Conservation (phyloP, 1,140 invertebrate species). For the Idris sp. region DNA sequence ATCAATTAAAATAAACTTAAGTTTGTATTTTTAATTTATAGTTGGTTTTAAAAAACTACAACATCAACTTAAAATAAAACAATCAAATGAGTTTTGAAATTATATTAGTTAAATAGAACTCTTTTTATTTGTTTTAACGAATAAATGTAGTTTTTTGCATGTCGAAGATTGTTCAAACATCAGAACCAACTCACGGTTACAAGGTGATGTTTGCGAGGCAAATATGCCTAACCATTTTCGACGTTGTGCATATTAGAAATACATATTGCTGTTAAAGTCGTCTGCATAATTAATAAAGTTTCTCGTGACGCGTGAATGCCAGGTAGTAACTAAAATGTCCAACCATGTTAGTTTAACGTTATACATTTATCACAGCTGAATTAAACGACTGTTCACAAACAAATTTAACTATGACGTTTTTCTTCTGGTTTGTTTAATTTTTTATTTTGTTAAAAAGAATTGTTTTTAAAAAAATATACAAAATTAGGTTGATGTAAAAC, state of each 20-base stretch:
- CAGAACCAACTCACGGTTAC: constrained; percentile 22
- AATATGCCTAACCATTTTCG: constrained; percentile 42
- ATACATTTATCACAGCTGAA: constrained; percentile 18
- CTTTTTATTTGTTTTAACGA: no score
- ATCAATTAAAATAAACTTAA: no score
- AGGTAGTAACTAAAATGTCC: constrained; percentile 36
- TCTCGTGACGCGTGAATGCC: constrained; percentile 32
- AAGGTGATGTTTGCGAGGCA: constrained; percentile 22
- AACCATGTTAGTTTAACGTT: constrained; percentile 21
- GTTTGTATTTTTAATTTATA: no score
- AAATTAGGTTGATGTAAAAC: no score
- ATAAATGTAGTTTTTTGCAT: constrained; percentile 6
- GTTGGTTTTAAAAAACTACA: no score
- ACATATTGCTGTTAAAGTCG: constrained; percentile 51
- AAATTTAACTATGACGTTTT: not conserved
- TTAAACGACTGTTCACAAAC: constrained; percentile 15
- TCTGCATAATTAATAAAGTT: constrained; percentile 54
- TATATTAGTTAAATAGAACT: no score
- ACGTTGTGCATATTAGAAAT: constrained; percentile 48
- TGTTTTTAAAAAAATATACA: no score
- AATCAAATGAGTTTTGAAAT: no score
- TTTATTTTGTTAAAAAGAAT: not conserved
- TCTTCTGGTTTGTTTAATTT: no score
- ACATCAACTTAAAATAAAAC: no score
- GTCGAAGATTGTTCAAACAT: constrained; percentile 20